Evolutionary conservation across 2,888 invertebrate species (phyloP), one percentile per base, ranked within the genome.

Genomic region (Nudaria mundana): DNA sequence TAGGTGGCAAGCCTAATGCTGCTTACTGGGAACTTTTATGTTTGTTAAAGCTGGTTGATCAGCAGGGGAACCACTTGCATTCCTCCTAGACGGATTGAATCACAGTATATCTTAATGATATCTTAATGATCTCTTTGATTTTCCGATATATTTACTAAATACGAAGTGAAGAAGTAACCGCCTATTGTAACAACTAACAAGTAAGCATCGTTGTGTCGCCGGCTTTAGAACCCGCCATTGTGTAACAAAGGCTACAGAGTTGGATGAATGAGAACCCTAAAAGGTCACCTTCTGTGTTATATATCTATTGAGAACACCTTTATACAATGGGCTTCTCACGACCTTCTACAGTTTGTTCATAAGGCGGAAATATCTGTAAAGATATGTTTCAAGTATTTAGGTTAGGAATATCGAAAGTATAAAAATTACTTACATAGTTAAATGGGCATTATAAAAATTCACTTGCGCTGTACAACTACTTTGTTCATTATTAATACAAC

Each of bases 181-280:
- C 29, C 56, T 51, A 60, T 58, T 58, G 56, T 59, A 48, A 48
- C 51, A 34, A 44, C 55, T 65, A 64, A 64, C 66, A 66, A 65
- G 61, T 55, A 56, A 56, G 57, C 55, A 60, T 64, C 41, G 40
- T 62, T 56, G 42, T 51, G 69, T 63, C 63, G 63, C 56, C 49
- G 40, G 54, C 66, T 63, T 61, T 56, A 73, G 73, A 71, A 64
- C 63, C 58, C 56, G 57, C 69, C 46, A 75, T 81, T 81, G 79
- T 81, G 54, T 54, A 60, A 59, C 61, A 81, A 81, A 81, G 80
- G 81, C 70, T 77, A 73, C 70, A 71, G 36, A 75, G 77, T 66
- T 76, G 71, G 65, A 51, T 71, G 76, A 75, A 76, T 73, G 71
- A 68, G 63, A 59, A 56, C 65, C 58, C 66, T 56, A 55, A 77